phyloP scores from a whole-genome alignment of 2,797 vertebrate species.

The Oceanodroma leucorhoa region DNA sequence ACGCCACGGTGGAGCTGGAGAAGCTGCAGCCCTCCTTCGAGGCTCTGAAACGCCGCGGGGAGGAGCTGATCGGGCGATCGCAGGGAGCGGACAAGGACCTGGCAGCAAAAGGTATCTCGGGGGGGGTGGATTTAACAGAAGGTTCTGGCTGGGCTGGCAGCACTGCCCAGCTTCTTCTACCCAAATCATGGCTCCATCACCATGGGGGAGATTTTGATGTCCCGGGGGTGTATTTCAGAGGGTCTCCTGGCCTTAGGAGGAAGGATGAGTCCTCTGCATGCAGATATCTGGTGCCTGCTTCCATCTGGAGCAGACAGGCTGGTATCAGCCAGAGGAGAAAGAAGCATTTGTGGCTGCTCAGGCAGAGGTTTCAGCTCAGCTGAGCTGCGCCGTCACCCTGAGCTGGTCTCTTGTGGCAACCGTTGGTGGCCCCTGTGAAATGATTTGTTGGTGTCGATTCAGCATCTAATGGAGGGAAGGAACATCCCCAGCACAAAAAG shows the following conservation, averaged over 20 bases:
- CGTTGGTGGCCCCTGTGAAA: background rate
- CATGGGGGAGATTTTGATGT: background rate
- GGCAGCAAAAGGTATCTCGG: constrained; percentile 87
- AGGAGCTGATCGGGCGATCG: constrained; percentile 90
- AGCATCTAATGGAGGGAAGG: background rate
- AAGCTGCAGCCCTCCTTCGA: constrained; percentile 96
- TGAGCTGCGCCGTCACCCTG: background rate
- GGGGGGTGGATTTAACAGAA: fast-evolving
- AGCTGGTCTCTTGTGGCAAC: background rate
- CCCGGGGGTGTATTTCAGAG: background rate
- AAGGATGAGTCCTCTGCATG: background rate
- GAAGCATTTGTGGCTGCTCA: background rate
- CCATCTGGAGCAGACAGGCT: background rate
- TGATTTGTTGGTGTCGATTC: background rate
- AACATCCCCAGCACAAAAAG: constrained; percentile 24
- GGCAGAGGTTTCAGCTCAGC: background rate
- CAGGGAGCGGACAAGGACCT: constrained; percentile 87
- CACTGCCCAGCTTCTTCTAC: background rate
- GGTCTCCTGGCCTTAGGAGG: background rate
- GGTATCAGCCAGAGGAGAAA: background rate
- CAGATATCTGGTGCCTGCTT: background rate
- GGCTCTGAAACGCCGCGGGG: constrained; percentile 89
- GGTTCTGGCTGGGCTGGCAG: background rate
- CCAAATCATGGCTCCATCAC: fast-evolving
- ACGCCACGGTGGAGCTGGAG: constrained; percentile 90